phyloP scores from a whole-genome alignment of 53 echinoderm and acorn worm species.

The Arbacia lixula region DNA sequence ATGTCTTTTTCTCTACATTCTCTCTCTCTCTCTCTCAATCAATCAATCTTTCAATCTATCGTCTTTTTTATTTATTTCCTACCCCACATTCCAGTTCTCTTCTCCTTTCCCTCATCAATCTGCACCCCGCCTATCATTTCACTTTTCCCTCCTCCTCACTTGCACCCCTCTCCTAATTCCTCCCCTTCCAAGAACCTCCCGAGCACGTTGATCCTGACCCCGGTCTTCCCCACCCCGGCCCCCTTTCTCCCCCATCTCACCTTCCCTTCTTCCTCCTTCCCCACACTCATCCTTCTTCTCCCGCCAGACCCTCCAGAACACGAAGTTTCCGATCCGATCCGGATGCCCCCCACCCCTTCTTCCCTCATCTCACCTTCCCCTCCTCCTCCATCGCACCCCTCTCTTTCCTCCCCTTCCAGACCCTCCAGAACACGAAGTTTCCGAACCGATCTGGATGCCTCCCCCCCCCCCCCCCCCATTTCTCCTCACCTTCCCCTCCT shows the following conservation, averaged over 20 bases:
- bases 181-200: background rate
- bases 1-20: background rate
- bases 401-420: slow-evolving; percentile 1
- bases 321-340: too few species aligned
- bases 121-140: background rate
- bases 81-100: background rate
- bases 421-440: background rate
- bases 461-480: slow-evolving; percentile 4
- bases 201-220: background rate
- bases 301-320: too few species aligned
- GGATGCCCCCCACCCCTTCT: background rate
- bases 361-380: background rate
- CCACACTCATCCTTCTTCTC: background rate
- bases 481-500: background rate
- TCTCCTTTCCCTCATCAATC: background rate
- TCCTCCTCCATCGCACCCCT: background rate
- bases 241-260: background rate
- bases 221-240: background rate
- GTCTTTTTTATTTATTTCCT: background rate
- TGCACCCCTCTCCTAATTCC: background rate
- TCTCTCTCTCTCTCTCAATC: background rate
- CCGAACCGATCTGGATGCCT: background rate
- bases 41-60: background rate
- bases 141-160: background rate
- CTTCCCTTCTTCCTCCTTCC: background rate